Conservation (phyloP, 1,140 invertebrate species). For the Centruroides vittatus region DNA sequence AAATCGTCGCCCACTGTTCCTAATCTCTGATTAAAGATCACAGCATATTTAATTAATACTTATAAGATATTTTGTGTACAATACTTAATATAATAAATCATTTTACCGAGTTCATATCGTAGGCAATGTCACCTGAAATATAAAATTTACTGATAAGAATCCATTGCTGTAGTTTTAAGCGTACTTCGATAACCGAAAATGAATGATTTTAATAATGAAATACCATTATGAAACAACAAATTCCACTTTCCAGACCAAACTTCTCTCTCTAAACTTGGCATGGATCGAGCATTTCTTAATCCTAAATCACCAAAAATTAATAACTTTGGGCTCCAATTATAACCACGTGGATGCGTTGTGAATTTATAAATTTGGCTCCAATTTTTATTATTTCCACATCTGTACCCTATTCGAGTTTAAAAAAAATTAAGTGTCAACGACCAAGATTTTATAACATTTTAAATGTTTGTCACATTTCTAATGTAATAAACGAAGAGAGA, state of each 20-base stretch:
- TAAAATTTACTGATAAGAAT: background rate
- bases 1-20: constrained; percentile 71
- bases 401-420: constrained; percentile 46
- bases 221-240: constrained; percentile 74
- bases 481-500: too few relatives aligned
- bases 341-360: constrained; percentile 42
- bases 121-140: constrained; percentile 61
- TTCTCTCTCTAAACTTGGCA: constrained; percentile 64
- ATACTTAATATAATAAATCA: background rate
- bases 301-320: constrained; percentile 87
- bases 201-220: background rate
- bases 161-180: too few relatives aligned
- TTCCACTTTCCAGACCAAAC: constrained; percentile 65
- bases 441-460: too few relatives aligned
- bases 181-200: too few relatives aligned
- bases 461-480: too few relatives aligned
- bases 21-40: constrained; percentile 37
- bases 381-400: constrained; percentile 57
- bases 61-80: too few relatives aligned
- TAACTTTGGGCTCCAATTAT: constrained; percentile 58
- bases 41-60: background rate
- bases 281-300: constrained; percentile 37
- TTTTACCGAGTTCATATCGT: constrained; percentile 70
- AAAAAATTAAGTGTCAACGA: too few relatives aligned
- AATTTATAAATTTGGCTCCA: constrained; percentile 69